Percentiles rank a stretch among this genome's conserved stretches.
Conservation (phyloP, 2,113 vertebrate genomes). For the Hydropotes inermis region DNA sequence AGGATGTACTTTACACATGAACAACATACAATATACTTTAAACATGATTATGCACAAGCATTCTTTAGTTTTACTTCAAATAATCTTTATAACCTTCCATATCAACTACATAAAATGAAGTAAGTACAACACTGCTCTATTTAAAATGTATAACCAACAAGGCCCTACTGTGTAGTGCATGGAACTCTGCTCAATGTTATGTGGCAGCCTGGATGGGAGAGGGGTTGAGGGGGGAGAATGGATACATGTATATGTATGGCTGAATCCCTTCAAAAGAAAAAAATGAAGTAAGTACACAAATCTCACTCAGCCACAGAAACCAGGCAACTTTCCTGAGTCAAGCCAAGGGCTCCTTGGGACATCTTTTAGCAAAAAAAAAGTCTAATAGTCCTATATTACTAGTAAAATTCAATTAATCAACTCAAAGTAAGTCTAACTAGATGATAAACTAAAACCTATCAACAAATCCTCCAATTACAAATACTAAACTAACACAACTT, state of each 20-base stretch:
- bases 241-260: neutral
- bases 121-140: neutral
- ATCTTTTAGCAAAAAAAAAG: neutral
- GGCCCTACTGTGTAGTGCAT: neutral
- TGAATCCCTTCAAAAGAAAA: neutral
- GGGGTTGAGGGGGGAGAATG: neutral
- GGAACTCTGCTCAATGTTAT: neutral
- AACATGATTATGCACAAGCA: neutral
- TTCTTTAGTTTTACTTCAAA: slow-evolving; percentile 17
- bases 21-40: neutral
- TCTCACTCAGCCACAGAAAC: neutral
- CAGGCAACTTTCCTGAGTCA: neutral
- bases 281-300: neutral
- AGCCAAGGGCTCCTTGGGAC: neutral
- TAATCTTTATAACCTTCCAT: neutral
- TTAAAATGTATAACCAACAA: neutral
- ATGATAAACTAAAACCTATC: neutral
- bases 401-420: slow-evolving; percentile 1
- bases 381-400: neutral
- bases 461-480: slow-evolving; percentile 30
- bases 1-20: neutral
- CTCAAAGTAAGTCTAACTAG: slow-evolving; percentile 22
- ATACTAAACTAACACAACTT: slow-evolving; percentile 1
- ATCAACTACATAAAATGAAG: slow-evolving; percentile 27
- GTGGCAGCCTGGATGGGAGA: neutral